Conservation (phyloP, 2,797 vertebrate genomes). For the Hypotaenidia okinawae region DNA sequence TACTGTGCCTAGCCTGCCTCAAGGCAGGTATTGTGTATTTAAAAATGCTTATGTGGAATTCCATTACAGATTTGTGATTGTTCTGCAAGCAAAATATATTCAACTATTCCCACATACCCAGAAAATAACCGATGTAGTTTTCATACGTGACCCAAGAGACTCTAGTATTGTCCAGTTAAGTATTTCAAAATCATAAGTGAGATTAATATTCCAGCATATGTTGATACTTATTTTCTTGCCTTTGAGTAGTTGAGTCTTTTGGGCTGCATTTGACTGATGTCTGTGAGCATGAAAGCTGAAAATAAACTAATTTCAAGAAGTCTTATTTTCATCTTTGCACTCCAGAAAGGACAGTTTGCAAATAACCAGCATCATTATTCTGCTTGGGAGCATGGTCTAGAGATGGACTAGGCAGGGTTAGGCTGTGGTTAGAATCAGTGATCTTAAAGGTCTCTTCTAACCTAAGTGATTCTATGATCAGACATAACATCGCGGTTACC, state of each 20-base stretch:
- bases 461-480: too few species aligned
- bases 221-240: background rate
- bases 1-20: background rate
- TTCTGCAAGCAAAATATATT: background rate
- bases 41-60: background rate
- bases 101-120: background rate
- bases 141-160: background rate
- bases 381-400: too few species aligned
- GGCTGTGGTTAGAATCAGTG: too few species aligned
- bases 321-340: background rate
- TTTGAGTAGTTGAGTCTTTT: background rate
- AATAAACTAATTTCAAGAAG: background rate
- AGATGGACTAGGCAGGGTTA: too few species aligned
- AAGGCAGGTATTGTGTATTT: background rate
- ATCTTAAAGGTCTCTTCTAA: too few species aligned
- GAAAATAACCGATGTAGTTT: background rate
- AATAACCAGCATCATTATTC: fast-evolving
- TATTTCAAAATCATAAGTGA: background rate
- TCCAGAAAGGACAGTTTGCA: background rate
- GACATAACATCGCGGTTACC: background rate
- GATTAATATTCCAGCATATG: background rate
- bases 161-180: background rate
- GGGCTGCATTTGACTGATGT: background rate
- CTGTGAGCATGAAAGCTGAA: background rate
- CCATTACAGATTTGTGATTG: background rate